Base-by-base conservation (phyloP, 2,888 invertebrate species). In the Eupithecia abbreviata region DNA sequence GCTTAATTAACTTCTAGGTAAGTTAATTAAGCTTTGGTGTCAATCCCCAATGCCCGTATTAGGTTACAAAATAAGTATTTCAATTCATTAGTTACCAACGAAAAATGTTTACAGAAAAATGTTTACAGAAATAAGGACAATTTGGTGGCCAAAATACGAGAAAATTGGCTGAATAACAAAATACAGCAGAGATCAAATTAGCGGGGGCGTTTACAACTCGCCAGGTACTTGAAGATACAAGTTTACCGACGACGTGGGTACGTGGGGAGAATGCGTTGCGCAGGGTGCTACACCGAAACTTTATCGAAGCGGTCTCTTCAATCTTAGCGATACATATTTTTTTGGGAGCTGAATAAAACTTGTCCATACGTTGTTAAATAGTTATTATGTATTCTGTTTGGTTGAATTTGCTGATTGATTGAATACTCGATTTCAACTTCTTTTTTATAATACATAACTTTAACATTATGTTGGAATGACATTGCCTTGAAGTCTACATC, bases 171-270 rank as follows among this genome's bases (percentile, higher is more conserved):
- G 71, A 77, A 73, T 70, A 77, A 73, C 68, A 72, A 76, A 80
- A 80, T 74, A 77, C 71, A 72, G 76, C 77, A 82, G 75, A 79
- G 73, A 80, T 83, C 75, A 80, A 82, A 83, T 83, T 83, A 82
- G 76, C 82, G 82, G 80, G 80, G 83, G 76, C 79, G 80, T 81
- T 82, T 82, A 84, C 82, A 83, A 83, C 82, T 81, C 78, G 71
- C 58, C 74, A 79, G 77, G 78, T 79, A 78, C 79, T 80, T 75
- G 62, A 79, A 81, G 80, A 84, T 84, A 84, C 85, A 85, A 78
- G 81, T 80, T 81, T 79, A 80, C 81, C 79, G 80, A 58, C 79
- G 80, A 58, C 43, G 78, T 62, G 77, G 73, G 81, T 80, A 84
- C 84, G 86, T 84, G 87, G 76, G 75, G 62, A 71, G 83, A 84